Evolutionary conservation across 2,113 vertebrate genomes (phyloP), one percentile per base, ranked within the genome.

Genomic region (Cricetomys ansorgei): DNA sequence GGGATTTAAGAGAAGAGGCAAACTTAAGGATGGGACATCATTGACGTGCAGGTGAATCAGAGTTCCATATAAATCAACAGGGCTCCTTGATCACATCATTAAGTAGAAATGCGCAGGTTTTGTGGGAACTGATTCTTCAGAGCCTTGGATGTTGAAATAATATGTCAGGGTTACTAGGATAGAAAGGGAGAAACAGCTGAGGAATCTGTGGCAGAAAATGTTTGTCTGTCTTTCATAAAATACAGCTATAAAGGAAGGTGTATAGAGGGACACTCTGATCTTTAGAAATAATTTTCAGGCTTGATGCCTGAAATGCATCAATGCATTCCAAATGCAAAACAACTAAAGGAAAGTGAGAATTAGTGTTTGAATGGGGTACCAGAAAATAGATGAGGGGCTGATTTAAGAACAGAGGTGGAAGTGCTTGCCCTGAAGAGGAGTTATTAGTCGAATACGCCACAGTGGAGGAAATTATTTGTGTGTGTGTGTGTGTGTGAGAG

Each of bases 151-250:
- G 37, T 3, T 65, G 45, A 88, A 93, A 40, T 83, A n/a, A 94
- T 31, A 94, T 72, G 85, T 69, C 34, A 86, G 70, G 2, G 50
- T 48, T 64, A 55, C 19, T 80, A 34, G 77, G 34, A 37, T 59
- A 12, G 87, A 21, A n/a, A 96, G 19, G 34, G 27, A 76, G 43
- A 7, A 75, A 27, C 1, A 72, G 43, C 43, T 64, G 59, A 96
- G 23, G 11, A 96, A 43, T 77, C 89, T 81, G 75, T 64, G 70
- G 72, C 6, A 76, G 57, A 11, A 48, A 81, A 64, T 73, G 4
- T 37, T 91, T 77, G 70, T 65, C 89, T 34, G 55, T 94, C 45
- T 69, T 91, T 93, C 73, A 77, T 45, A 53, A 83, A 90, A 25
- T 29, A 55, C 1, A 92, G 2, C 40, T 75, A 3, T 37, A 89